phyloP scores from a whole-genome alignment of 2,888 invertebrate genomes.

The Disparrhopalites patrizii region DNA sequence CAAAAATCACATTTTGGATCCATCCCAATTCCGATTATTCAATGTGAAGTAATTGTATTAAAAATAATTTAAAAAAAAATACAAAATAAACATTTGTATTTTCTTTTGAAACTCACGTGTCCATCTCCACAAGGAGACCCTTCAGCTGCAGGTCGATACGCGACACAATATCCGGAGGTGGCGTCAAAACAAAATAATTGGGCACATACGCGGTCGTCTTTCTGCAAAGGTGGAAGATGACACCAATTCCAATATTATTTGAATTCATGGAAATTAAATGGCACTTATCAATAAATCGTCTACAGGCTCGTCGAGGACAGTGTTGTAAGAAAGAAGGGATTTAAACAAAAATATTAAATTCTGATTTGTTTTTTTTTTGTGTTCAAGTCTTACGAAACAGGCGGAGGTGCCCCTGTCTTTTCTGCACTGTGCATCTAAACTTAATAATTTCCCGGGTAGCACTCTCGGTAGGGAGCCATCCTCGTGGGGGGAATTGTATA shows the following conservation, averaged over 20 bases:
- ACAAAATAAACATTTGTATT: no score
- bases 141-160: conserved; percentile 90
- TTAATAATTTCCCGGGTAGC: conserved; percentile 80
- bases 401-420: conserved; percentile 87
- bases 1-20: no score
- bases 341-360: background rate
- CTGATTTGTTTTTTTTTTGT: background rate
- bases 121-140: conserved; percentile 90
- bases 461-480: conserved; percentile 84
- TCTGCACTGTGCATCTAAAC: conserved; percentile 87
- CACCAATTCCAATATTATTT: no score
- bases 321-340: background rate
- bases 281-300: background rate
- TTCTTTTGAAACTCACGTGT: conserved; percentile 61
- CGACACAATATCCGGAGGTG: conserved; percentile 90
- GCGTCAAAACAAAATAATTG: conserved; percentile 94
- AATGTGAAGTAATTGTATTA: no score
- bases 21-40: no score
- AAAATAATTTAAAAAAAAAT: no score
- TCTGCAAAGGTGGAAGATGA: conserved; percentile 59
- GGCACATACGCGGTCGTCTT: conserved; percentile 91
- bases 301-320: background rate
- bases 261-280: no score
- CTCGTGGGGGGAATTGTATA: conserved; percentile 90
- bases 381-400: conserved; percentile 62